Conservation (phyloP, 1,140 invertebrate genomes). For the Papilio aristodemus region DNA sequence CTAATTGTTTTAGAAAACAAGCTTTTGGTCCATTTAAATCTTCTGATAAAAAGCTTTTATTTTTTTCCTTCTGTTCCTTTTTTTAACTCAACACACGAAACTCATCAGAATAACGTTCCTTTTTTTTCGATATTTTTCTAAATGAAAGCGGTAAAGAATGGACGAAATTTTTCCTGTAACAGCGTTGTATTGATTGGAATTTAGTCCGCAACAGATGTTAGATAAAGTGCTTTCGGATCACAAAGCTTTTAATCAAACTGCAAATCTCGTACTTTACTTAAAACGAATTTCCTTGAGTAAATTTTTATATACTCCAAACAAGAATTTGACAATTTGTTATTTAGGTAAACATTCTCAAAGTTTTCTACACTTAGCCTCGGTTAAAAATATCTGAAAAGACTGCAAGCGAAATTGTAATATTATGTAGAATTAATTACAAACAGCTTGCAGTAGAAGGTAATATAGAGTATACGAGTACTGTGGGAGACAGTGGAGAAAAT, state of each 20-base stretch:
- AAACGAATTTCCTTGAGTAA: neutral
- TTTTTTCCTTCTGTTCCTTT: neutral
- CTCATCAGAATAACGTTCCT: neutral
- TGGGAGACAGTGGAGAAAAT: no score
- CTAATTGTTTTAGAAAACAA: no score
- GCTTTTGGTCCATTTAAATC: no score
- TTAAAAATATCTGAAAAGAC: neutral
- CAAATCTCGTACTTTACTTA: constrained; percentile 5
- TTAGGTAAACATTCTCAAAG: neutral
- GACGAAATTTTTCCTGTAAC: neutral
- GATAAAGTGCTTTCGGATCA: constrained; percentile 12
- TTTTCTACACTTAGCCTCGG: neutral
- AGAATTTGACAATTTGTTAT: constrained; percentile 4
- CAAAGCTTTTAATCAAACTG: constrained; percentile 21
- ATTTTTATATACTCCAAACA: neutral
- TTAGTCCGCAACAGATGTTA: constrained; percentile 6
- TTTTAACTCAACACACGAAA: neutral
- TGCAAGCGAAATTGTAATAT: neutral
- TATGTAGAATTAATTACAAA: neutral
- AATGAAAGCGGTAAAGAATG: neutral
- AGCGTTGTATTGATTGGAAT: constrained; percentile 4
- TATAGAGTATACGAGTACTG: neutral
- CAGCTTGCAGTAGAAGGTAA: no score
- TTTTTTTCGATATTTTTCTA: neutral
- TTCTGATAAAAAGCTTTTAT: no score